These are phyloP conservation scores for Actinia equina DNA, from an alignment of 64 coral and sea anemone species.

Conservation along the genomic window DNA sequence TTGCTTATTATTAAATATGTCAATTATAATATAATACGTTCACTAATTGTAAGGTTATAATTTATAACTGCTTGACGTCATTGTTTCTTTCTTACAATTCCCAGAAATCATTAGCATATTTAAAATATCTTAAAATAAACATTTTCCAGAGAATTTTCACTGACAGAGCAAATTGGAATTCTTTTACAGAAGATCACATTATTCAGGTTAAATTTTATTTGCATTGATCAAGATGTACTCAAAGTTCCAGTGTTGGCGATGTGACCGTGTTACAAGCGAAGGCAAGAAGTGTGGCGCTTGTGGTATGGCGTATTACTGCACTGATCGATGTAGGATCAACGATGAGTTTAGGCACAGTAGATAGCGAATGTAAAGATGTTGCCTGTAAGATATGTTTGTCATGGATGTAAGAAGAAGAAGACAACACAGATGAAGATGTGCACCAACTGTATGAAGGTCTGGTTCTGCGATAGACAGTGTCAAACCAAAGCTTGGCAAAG, in stretches of 20 bases:
- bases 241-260: constrained; percentile 36
- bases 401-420: constrained; percentile 20
- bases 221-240: background rate
- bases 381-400: constrained; percentile 1
- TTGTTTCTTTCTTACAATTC: too few species aligned
- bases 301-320: constrained; percentile 58
- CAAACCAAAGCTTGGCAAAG: constrained; percentile 8
- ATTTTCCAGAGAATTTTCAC: too few species aligned
- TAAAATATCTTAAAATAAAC: too few species aligned
- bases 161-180: too few species aligned
- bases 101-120: too few species aligned
- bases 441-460: constrained; percentile 22
- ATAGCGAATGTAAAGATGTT: constrained; percentile 44
- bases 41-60: too few species aligned
- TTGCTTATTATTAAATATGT: too few species aligned
- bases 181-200: too few species aligned
- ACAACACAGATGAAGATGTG: constrained; percentile 21
- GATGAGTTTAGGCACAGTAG: constrained; percentile 58
- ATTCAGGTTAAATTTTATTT: too few species aligned
- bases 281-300: constrained; percentile 12
- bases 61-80: too few species aligned
- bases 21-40: too few species aligned
- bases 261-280: background rate
- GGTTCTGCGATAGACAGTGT: constrained; percentile 41
- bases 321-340: constrained; percentile 25